A percentile compares a stretch with the other conserved stretches of the same genome.
These are phyloP conservation scores for Ganaspis brasiliensis DNA, from an alignment of 2,888 invertebrate genomes.

Conservation along the genomic window DNA sequence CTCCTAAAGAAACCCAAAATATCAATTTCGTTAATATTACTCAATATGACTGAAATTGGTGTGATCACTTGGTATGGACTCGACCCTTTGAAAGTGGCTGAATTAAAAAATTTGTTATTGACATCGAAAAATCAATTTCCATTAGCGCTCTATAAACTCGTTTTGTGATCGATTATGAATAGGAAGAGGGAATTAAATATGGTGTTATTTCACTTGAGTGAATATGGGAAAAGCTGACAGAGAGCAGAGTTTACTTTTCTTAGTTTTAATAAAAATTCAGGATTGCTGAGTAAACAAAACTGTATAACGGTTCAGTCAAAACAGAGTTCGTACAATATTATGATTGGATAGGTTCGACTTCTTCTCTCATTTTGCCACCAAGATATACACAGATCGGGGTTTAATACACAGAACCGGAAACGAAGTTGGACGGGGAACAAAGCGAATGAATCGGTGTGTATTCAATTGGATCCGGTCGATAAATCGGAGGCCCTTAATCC, in stretches of 20 bases:
- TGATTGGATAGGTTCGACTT: constrained; percentile 27
- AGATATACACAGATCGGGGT: constrained; percentile 33
- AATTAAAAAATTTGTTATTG: too few species aligned
- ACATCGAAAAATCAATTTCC: background rate
- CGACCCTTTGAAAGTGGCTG: too few species aligned
- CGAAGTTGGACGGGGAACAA: constrained; percentile 38
- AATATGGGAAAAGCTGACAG: background rate
- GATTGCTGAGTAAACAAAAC: constrained; percentile 8
- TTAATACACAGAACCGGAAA: constrained; percentile 32
- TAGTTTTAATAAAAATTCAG: constrained; percentile 12
- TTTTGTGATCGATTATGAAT: too few species aligned
- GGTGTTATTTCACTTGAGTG: constrained; percentile 5
- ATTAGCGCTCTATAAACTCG: too few species aligned
- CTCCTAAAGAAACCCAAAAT: too few species aligned
- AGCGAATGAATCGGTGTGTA: constrained; percentile 57
- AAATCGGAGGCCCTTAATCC: constrained; percentile 72
- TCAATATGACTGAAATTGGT: too few species aligned
- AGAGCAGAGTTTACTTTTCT: constrained; percentile 8
- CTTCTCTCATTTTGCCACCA: constrained; percentile 6
- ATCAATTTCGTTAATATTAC: too few species aligned
- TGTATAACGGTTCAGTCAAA: background rate
- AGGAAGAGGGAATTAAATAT: constrained; percentile 1
- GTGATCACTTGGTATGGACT: too few species aligned
- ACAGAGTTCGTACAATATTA: constrained; percentile 17
- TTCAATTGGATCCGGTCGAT: constrained; percentile 68